Evolutionary conservation across 2,113 vertebrate genomes (phyloP).

Genomic region (Oryzias curvinotus): DNA sequence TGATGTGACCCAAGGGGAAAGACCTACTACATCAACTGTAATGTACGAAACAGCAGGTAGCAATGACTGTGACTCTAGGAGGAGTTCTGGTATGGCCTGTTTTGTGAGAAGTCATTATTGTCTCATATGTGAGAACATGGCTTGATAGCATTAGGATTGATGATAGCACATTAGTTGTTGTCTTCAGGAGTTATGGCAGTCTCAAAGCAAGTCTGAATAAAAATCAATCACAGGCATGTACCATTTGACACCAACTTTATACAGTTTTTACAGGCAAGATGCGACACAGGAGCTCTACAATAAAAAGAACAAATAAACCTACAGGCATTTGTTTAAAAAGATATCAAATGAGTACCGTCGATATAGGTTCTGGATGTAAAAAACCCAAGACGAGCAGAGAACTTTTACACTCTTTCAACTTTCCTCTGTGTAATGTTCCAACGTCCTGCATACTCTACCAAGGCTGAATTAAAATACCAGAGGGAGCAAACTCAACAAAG

Average conservation of each 20-base stretch:
- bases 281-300: neutral
- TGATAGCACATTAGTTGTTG: slow-evolving; percentile 62
- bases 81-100: slow-evolving; percentile 34
- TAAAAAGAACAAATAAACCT: too few relatives aligned
- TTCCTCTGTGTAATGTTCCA: slow-evolving; percentile 58
- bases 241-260: slow-evolving; percentile 34
- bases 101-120: slow-evolving; percentile 54
- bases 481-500: slow-evolving; percentile 86
- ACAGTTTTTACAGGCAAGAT: slow-evolving; percentile 9
- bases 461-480: slow-evolving; percentile 84
- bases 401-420: slow-evolving; percentile 16
- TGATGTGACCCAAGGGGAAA: slow-evolving; percentile 56
- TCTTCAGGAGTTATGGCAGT: slow-evolving; percentile 59
- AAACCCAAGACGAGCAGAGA: too few relatives aligned
- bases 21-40: slow-evolving; percentile 65
- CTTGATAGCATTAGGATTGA: slow-evolving; percentile 62
- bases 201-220: slow-evolving; percentile 45
- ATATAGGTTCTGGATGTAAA: too few relatives aligned
- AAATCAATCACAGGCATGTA: slow-evolving; percentile 59
- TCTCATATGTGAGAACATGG: slow-evolving; percentile 52
- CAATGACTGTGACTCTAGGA: slow-evolving; percentile 46
- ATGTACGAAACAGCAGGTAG: slow-evolving; percentile 62
- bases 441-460: slow-evolving; percentile 57
- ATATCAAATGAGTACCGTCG: too few relatives aligned
- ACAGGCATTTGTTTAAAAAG: too few relatives aligned